Evolutionary conservation across 2,113 vertebrate genomes (phyloP).

Genomic region (Austrofundulus limnaeus): DNA sequence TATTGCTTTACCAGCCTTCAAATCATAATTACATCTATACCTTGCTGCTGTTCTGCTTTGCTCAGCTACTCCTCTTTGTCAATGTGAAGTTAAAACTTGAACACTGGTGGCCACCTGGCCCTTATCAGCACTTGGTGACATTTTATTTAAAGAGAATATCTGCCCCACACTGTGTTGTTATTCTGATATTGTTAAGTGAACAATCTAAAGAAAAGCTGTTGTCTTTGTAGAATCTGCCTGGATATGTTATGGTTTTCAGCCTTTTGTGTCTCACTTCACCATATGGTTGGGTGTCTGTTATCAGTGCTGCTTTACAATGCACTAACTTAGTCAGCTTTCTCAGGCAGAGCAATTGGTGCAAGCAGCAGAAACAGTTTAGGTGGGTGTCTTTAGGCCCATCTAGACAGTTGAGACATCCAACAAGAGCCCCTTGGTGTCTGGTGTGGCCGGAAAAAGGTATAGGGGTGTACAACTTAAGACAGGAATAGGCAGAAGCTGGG

Average conservation of each 20-base stretch:
- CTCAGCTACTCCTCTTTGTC: slow-evolving; percentile 24
- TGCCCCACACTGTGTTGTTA: background rate
- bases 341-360: too few species aligned
- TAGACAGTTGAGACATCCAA: too few species aligned
- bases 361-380: too few species aligned
- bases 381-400: too few species aligned
- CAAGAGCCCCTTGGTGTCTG: too few species aligned
- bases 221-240: slow-evolving; percentile 2
- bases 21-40: slow-evolving; percentile 47
- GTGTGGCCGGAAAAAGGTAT: too few species aligned
- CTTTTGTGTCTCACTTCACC: background rate
- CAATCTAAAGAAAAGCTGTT: slow-evolving; percentile 4
- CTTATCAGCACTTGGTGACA: slow-evolving; percentile 19
- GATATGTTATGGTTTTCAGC: slow-evolving; percentile 16
- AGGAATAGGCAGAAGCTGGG: too few species aligned
- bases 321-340: too few species aligned
- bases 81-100: slow-evolving; percentile 9
- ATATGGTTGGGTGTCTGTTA: background rate
- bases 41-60: slow-evolving; percentile 6
- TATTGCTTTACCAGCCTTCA: slow-evolving; percentile 10
- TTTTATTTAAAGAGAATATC: slow-evolving; percentile 8
- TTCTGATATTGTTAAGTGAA: slow-evolving; percentile 20
- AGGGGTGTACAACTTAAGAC: too few species aligned
- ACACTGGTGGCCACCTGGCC: slow-evolving; percentile 33
- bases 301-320: background rate